Conservation (phyloP, 2,888 invertebrate genomes). For the Steinernema scapterisci region DNA sequence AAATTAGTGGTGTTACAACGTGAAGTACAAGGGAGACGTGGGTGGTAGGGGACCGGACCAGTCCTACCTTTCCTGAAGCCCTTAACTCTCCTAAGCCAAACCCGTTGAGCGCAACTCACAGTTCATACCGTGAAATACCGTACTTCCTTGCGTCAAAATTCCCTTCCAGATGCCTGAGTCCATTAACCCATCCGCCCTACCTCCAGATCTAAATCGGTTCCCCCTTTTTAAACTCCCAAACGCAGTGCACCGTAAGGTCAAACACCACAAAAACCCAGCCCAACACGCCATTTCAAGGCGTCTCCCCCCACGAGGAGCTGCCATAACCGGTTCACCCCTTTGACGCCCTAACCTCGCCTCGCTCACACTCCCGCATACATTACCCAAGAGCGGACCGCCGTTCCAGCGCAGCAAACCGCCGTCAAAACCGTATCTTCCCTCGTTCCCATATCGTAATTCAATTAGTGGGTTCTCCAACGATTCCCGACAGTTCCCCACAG, state of each 20-base stretch:
- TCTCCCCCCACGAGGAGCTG: background rate
- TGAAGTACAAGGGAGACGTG: no score
- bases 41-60: no score
- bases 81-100: no score
- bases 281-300: slow-evolving; percentile 10
- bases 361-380: slow-evolving; percentile 4
- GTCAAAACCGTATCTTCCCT: background rate
- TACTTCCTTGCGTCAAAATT: no score
- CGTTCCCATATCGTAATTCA: background rate
- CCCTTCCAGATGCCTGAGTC: no score
- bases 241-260: slow-evolving; percentile 19
- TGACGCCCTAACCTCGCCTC: background rate
- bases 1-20: no score
- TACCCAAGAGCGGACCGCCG: background rate
- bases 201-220: no score
- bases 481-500: no score
- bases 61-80: no score
- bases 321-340: background rate
- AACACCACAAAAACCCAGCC: background rate
- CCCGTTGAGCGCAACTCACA: no score
- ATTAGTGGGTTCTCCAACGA: background rate
- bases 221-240: background rate
- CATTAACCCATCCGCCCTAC: no score
- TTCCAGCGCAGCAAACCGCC: slow-evolving; percentile 6
- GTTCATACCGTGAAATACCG: no score